Conservation (phyloP, 2,797 vertebrate genomes). For the Bufotes viridis region DNA sequence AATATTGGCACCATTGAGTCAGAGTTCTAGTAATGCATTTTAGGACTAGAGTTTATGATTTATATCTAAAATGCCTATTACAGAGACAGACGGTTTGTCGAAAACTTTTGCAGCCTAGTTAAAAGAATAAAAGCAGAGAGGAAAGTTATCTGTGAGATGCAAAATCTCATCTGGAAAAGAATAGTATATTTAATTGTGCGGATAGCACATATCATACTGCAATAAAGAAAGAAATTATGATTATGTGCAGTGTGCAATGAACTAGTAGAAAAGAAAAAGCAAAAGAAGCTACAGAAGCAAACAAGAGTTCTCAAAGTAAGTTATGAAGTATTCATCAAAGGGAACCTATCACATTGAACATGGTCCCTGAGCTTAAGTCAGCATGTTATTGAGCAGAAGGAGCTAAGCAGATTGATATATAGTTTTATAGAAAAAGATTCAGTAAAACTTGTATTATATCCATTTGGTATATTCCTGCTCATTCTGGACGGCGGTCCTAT, state of each 20-base stretch:
- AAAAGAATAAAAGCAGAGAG: neutral
- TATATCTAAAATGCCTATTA: neutral
- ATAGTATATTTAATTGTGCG: conserved; percentile 6
- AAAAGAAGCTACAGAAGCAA: neutral
- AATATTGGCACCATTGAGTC: neutral
- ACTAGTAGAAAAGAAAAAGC: neutral
- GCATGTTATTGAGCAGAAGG: too few species aligned
- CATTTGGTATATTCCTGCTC: too few species aligned
- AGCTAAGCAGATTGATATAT: too few species aligned
- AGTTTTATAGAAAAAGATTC: too few species aligned
- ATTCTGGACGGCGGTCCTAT: too few species aligned
- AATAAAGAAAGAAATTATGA: conserved; percentile 10
- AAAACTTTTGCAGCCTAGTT: conserved; percentile 1
- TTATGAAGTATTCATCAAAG: neutral
- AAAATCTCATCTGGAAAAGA: conserved; percentile 1
- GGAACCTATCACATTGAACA: too few species aligned
- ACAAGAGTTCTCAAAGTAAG: neutral
- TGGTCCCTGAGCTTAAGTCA: too few species aligned
- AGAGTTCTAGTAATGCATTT: neutral
- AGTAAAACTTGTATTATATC: too few species aligned
- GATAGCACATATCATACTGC: neutral
- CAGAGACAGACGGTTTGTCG: neutral
- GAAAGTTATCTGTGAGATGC: neutral
- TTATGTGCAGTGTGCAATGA: neutral
- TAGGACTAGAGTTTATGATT: neutral